phyloP scores from a whole-genome alignment of 2,113 vertebrate genomes.

The Erythrocercus mccallii region DNA sequence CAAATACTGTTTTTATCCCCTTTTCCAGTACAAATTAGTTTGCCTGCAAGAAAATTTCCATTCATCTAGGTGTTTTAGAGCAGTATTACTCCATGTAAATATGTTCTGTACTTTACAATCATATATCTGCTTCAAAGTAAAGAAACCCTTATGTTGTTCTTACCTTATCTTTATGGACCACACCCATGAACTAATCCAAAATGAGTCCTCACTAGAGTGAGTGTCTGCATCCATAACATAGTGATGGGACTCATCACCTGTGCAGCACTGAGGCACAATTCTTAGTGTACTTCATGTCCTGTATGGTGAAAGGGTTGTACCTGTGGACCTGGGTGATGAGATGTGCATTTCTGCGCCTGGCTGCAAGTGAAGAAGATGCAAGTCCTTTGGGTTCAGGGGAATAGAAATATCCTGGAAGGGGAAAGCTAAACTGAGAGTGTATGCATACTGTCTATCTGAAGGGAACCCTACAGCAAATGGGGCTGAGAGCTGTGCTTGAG shows the following conservation, averaged over 20 bases:
- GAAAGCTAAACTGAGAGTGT: neutral
- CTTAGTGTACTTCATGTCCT: neutral
- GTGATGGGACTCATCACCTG: neutral
- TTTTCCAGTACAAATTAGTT: neutral
- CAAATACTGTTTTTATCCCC: neutral
- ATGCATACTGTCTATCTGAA: neutral
- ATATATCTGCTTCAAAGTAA: neutral
- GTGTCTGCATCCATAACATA: neutral
- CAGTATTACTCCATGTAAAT: neutral
- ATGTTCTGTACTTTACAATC: neutral
- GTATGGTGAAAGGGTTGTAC: neutral
- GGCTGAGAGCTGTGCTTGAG: neutral
- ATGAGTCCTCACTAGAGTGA: neutral
- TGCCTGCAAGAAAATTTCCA: neutral
- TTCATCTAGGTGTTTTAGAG: neutral
- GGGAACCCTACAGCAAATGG: neutral
- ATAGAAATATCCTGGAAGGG: neutral
- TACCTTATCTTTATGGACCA: neutral
- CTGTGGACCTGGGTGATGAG: neutral
- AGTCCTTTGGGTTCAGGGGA: neutral
- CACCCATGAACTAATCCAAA: neutral
- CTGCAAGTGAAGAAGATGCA: neutral
- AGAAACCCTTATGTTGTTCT: neutral
- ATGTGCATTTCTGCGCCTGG: fast-evolving
- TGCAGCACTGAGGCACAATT: fast-evolving